Evolutionary conservation across 2,113 vertebrate species (phyloP).

Genomic region (Phoenicopterus ruber): DNA sequence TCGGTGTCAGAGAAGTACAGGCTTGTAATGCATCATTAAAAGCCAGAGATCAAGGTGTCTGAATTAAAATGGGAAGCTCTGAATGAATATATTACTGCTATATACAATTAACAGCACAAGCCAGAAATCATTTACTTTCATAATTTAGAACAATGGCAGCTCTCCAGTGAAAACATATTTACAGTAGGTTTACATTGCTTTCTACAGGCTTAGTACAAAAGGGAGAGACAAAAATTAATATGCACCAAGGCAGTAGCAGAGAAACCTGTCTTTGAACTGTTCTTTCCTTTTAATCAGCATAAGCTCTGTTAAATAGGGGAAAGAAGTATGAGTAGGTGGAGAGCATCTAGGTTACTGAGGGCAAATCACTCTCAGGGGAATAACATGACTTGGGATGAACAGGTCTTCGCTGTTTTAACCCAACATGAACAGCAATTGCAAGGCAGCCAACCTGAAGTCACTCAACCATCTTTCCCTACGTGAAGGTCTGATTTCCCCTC

Average conservation of each 20-base stretch:
- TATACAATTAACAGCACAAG: conserved; percentile 8
- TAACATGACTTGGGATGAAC: background rate
- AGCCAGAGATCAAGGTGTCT: conserved; percentile 16
- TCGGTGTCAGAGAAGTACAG: conserved; percentile 9
- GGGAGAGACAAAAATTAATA: conserved; percentile 23
- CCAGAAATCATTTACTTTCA: conserved; percentile 21
- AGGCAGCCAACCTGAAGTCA: background rate
- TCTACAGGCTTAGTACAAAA: conserved; percentile 16
- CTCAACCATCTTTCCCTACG: background rate
- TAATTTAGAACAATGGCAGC: conserved; percentile 3
- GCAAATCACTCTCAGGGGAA: background rate
- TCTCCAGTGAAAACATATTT: conserved; percentile 44
- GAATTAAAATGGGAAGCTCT: conserved; percentile 37
- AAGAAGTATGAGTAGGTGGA: conserved; percentile 12
- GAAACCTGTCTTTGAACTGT: conserved; percentile 32
- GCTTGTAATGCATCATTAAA: conserved; percentile 49
- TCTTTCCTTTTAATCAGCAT: conserved; percentile 39
- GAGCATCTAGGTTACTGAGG: background rate
- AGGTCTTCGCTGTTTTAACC: background rate
- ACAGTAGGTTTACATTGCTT: conserved; percentile 5
- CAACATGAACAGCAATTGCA: background rate
- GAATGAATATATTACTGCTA: background rate
- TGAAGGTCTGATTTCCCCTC: background rate
- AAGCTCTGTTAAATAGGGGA: background rate
- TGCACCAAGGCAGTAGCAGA: background rate